phyloP scores from a whole-genome alignment of 92 coral and sea anemone species.

The Blastomussa wellsi region DNA sequence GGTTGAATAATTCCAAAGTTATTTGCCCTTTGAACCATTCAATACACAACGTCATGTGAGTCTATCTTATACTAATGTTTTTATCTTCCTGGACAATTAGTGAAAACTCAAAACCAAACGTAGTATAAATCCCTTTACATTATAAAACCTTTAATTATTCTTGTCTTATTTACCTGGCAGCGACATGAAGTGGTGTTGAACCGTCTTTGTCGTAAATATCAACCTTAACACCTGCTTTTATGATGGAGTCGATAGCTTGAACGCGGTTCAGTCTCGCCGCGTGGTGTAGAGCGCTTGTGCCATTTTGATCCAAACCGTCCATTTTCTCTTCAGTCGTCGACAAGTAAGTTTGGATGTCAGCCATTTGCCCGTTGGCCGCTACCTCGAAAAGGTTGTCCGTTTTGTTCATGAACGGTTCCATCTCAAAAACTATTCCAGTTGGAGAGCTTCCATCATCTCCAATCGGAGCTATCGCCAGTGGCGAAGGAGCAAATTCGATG shows the following conservation, averaged over 20 bases:
- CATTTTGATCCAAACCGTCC: slow-evolving; percentile 50
- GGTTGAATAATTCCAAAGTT: no score
- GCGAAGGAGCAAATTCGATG: slow-evolving; percentile 21
- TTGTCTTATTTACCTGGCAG: slow-evolving; percentile 58
- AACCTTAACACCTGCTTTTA: slow-evolving; percentile 52
- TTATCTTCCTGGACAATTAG: slow-evolving; percentile 5
- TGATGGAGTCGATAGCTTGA: slow-evolving; percentile 31
- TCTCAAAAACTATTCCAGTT: background rate
- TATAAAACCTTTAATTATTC: background rate
- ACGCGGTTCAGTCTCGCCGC: slow-evolving; percentile 68
- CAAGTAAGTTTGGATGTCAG: slow-evolving; percentile 5
- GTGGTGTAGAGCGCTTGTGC: slow-evolving; percentile 59
- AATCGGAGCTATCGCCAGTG: background rate
- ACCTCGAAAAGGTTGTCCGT: slow-evolving; percentile 6
- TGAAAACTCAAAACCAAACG: background rate
- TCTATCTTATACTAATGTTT: no score
- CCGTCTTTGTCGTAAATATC: slow-evolving; percentile 46
- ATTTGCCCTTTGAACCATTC: no score
- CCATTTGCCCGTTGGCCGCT: slow-evolving; percentile 24
- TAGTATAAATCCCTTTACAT: no score
- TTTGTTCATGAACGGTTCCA: slow-evolving; percentile 1
- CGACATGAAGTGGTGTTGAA: slow-evolving; percentile 68
- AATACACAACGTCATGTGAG: no score
- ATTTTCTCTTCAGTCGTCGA: background rate
- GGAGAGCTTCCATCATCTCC: background rate